phyloP scores from a whole-genome alignment of 1,140 invertebrate species.

The Heliothis virescens region DNA sequence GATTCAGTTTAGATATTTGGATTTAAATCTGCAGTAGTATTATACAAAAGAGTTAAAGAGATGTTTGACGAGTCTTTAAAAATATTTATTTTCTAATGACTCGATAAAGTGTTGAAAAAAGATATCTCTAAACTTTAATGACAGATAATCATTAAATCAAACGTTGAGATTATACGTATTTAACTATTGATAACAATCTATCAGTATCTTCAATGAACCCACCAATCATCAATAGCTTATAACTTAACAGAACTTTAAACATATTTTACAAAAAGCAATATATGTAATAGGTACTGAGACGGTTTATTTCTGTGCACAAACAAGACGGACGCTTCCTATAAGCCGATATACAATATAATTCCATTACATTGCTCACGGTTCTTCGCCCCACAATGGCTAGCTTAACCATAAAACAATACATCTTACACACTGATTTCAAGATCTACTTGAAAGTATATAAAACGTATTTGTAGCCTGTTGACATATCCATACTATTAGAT shows the following conservation, averaged over 20 bases:
- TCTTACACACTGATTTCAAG: conserved; percentile 18
- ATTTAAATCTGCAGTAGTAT: no score
- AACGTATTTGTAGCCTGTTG: neutral
- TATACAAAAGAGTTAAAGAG: no score
- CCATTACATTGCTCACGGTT: conserved; percentile 58
- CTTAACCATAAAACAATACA: conserved; percentile 35
- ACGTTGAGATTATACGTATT: no score
- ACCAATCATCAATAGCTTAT: neutral
- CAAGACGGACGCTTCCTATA: conserved; percentile 47
- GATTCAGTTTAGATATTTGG: no score
- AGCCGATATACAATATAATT: conserved; percentile 65
- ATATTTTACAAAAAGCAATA: conserved; percentile 4
- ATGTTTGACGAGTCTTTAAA: no score
- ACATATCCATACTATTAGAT: neutral
- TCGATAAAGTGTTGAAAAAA: no score
- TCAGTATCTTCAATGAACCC: neutral
- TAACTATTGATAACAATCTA: no score
- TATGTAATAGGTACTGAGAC: conserved; percentile 24
- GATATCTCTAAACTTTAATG: no score
- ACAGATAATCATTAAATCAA: no score
- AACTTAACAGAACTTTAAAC: neutral
- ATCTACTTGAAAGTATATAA: neutral
- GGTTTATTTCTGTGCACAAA: neutral
- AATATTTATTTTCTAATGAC: no score
- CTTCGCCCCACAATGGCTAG: conserved; percentile 8